These are phyloP conservation scores for Caenorhabditis zanzibari DNA, from an alignment of 2,888 invertebrate species.

Conservation along the genomic window DNA sequence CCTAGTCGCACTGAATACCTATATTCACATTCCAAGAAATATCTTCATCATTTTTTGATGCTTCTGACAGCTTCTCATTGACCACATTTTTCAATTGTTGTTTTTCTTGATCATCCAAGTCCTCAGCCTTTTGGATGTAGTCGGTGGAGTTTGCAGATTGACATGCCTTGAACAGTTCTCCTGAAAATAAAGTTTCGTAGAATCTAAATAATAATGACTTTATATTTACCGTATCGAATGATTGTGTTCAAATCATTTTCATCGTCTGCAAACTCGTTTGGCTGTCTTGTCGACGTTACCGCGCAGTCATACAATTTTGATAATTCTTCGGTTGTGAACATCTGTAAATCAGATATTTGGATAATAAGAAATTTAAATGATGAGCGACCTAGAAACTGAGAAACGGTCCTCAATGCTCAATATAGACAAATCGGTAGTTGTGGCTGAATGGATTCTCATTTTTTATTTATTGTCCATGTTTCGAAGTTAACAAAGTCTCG, in stretches of 20 bases:
- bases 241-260: slow-evolving; percentile 29
- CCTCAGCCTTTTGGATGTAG: slow-evolving; percentile 23
- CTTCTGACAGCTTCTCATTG: slow-evolving; percentile 22
- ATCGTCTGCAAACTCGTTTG: slow-evolving; percentile 19
- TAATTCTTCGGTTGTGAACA: slow-evolving; percentile 20
- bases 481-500: slow-evolving; percentile 80
- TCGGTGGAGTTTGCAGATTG: slow-evolving; percentile 31
- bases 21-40: slow-evolving; percentile 59
- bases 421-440: slow-evolving; percentile 98
- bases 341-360: slow-evolving; percentile 25
- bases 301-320: slow-evolving; percentile 40
- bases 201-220: neutral
- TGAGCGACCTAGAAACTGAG: slow-evolving; percentile 10
- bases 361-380: too few species aligned
- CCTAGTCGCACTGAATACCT: slow-evolving; percentile 29
- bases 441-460: slow-evolving; percentile 73
- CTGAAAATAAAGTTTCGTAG: neutral
- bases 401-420: slow-evolving; percentile 88
- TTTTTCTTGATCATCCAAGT: slow-evolving; percentile 27
- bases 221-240: slow-evolving; percentile 25
- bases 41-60: slow-evolving; percentile 1
- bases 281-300: slow-evolving; percentile 21
- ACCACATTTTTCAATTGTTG: slow-evolving; percentile 14
- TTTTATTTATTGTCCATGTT: slow-evolving; percentile 69
- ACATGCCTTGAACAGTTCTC: slow-evolving; percentile 54